Evolutionary conservation across 2,113 vertebrate species (phyloP).

Genomic region (Ahaetulla prasina): DNA sequence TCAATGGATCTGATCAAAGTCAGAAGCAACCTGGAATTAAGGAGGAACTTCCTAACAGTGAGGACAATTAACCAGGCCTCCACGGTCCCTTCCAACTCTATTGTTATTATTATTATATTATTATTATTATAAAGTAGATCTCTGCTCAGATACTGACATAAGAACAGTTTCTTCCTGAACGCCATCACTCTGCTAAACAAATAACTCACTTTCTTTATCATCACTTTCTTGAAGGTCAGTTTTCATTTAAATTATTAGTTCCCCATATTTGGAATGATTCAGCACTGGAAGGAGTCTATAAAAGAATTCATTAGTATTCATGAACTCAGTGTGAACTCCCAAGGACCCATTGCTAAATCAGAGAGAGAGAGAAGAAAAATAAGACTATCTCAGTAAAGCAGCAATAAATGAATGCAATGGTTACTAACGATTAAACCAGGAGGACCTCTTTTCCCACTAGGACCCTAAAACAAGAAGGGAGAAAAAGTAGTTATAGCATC

Average conservation of each 20-base stretch:
- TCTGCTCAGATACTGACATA: too few relatives aligned
- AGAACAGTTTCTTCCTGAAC: too few relatives aligned
- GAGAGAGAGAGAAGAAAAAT: background rate
- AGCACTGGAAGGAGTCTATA: background rate
- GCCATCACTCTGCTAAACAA: too few relatives aligned
- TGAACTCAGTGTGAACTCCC: background rate
- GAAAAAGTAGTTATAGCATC: background rate
- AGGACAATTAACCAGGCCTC: too few relatives aligned
- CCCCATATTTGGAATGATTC: background rate
- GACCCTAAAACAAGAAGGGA: slow-evolving; percentile 47
- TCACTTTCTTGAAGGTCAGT: background rate
- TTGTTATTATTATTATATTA: too few relatives aligned
- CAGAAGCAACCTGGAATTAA: too few relatives aligned
- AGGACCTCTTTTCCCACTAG: slow-evolving; percentile 56
- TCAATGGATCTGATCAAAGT: too few relatives aligned
- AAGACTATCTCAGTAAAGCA: background rate
- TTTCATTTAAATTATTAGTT: background rate
- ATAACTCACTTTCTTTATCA: too few relatives aligned
- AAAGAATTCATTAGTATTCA: background rate
- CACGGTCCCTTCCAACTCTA: too few relatives aligned
- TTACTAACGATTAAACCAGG: slow-evolving; percentile 63
- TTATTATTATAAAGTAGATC: too few relatives aligned
- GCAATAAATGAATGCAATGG: background rate
- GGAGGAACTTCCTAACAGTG: too few relatives aligned
- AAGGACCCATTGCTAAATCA: background rate